Evolutionary conservation across 2,113 vertebrate species (phyloP).

Genomic region (Galemys pyrenaicus): DNA sequence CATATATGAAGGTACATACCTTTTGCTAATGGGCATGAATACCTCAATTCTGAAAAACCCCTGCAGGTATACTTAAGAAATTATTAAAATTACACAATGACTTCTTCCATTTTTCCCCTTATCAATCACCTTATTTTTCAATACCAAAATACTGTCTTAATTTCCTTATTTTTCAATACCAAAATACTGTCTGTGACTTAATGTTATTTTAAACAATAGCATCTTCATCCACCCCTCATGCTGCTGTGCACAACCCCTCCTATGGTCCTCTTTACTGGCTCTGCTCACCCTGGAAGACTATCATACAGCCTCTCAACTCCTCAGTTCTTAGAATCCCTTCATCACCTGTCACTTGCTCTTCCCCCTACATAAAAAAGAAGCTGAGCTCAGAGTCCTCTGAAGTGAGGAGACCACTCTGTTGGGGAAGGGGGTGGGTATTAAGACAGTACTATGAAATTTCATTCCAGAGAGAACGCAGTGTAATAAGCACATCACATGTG

Average conservation of each 20-base stretch:
- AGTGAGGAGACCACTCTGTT: neutral
- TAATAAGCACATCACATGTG: too few relatives aligned
- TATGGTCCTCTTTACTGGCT: neutral
- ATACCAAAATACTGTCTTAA: neutral
- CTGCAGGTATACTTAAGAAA: neutral
- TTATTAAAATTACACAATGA: neutral
- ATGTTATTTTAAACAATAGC: neutral
- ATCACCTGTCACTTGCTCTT: neutral
- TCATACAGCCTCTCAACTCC: too few relatives aligned
- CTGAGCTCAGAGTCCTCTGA: neutral
- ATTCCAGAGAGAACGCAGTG: neutral
- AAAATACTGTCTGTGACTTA: neutral
- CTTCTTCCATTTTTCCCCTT: rapidly evolving
- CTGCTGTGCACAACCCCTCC: neutral
- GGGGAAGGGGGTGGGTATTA: neutral
- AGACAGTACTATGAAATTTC: neutral
- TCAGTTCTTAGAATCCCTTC: neutral
- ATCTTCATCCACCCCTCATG: neutral
- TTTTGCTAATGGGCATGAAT: neutral
- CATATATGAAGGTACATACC: neutral
- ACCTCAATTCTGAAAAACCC: neutral
- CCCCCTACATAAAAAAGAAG: neutral
- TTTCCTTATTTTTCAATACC: neutral
- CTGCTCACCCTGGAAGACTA: neutral
- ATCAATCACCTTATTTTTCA: neutral